Percentiles rank a stretch among this genome's conserved stretches.
Evolutionary conservation across 2,888 invertebrate species (phyloP).

Genomic region (Ichneumoninae sp.): DNA sequence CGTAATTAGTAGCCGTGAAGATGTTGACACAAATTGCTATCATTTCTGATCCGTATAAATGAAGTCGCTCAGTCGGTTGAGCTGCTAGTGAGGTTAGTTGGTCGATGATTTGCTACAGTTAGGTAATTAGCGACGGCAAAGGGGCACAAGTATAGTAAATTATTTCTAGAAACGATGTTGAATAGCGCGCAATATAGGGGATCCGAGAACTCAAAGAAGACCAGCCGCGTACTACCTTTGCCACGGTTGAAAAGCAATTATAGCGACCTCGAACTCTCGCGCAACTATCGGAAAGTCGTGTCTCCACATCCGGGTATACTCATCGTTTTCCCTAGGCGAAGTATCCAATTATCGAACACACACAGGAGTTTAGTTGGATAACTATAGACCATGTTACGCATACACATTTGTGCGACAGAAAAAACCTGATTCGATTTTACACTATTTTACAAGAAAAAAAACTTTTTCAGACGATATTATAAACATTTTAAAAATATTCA

Average conservation of each 20-base stretch:
- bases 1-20: background rate
- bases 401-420: too few relatives aligned
- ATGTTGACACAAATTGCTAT: conserved; percentile 2
- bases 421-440: too few relatives aligned
- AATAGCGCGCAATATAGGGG: conserved; percentile 8
- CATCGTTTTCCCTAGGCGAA: background rate
- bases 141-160: background rate
- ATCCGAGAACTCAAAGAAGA: conserved; percentile 17
- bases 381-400: too few relatives aligned
- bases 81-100: background rate
- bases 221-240: background rate
- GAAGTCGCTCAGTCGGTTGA: background rate
- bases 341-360: background rate
- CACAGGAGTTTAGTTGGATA: background rate
- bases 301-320: conserved; percentile 9
- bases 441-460: too few relatives aligned
- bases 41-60: background rate
- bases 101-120: conserved; percentile 1
- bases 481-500: too few relatives aligned
- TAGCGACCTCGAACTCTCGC: conserved; percentile 25
- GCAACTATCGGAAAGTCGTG: conserved; percentile 38
- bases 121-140: background rate
- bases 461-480: too few relatives aligned
- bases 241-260: conserved; percentile 27
- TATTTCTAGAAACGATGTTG: background rate